Conservation (phyloP, 1,140 invertebrate species). For the Brachionus plicatilis region DNA sequence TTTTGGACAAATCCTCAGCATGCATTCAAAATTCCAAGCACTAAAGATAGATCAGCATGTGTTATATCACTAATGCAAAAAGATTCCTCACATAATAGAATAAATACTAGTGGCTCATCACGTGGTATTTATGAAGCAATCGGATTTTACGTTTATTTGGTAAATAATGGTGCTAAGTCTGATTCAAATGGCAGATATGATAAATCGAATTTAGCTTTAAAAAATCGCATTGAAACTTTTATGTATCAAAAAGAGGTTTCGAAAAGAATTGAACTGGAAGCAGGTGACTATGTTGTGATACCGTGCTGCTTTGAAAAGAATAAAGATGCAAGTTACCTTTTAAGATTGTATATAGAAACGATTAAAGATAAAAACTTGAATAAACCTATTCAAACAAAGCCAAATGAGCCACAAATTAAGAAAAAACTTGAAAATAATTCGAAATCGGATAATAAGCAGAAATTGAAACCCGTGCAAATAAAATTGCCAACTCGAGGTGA, state of each 20-base stretch:
- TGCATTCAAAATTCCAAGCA: background rate
- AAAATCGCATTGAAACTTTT: background rate
- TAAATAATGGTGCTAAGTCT: background rate
- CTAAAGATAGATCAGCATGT: background rate
- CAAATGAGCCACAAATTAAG: background rate
- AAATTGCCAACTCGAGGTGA: background rate
- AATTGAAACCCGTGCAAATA: background rate
- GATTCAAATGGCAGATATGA: background rate
- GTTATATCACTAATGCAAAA: slow-evolving; percentile 31
- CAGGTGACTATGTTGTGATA: background rate
- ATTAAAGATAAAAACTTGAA: background rate
- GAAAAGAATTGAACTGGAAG: background rate
- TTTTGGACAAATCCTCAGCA: slow-evolving; percentile 29
- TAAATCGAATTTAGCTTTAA: background rate
- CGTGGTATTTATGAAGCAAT: background rate
- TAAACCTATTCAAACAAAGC: background rate
- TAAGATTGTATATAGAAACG: background rate
- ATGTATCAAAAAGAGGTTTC: slow-evolving; percentile 31
- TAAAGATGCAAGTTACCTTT: background rate
- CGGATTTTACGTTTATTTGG: background rate
- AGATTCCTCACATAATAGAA: slow-evolving; percentile 7
- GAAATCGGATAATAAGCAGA: background rate
- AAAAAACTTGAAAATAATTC: background rate
- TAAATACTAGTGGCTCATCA: slow-evolving; percentile 31
- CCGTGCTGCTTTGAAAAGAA: slow-evolving; percentile 25